These are phyloP conservation scores for Notospermus geniculatus DNA, from an alignment of 1,140 invertebrate genomes.

Conservation along the genomic window DNA sequence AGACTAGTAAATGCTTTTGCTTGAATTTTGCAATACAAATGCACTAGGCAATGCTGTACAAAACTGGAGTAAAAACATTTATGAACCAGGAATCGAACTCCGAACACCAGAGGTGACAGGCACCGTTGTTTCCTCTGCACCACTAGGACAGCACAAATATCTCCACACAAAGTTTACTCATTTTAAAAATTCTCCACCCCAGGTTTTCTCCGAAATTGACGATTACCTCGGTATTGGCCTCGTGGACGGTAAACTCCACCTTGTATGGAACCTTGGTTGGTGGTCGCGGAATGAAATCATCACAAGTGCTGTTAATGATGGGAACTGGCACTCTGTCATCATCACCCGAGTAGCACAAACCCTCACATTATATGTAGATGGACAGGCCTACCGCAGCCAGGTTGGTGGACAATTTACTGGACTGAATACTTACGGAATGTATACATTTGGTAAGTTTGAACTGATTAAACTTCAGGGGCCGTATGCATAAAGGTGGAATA, in stretches of 20 bases:
- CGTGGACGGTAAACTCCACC: conserved; percentile 27
- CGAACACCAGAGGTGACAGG: too few species aligned
- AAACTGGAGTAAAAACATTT: too few species aligned
- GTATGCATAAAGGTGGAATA: too few species aligned
- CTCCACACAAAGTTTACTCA: too few species aligned
- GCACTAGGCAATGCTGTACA: too few species aligned
- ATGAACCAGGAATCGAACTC: too few species aligned
- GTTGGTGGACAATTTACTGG: background rate
- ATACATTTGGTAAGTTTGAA: conserved; percentile 3
- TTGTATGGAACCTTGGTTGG: conserved; percentile 37
- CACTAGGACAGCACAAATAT: too few species aligned
- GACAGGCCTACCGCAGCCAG: background rate
- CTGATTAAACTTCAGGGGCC: too few species aligned
- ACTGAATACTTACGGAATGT: background rate
- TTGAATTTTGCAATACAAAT: too few species aligned
- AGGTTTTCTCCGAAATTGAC: conserved; percentile 20
- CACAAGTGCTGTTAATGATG: conserved; percentile 18
- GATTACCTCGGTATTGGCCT: conserved; percentile 36
- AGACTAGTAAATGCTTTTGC: too few species aligned
- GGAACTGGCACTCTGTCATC: conserved; percentile 25
- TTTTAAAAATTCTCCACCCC: background rate
- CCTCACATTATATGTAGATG: background rate
- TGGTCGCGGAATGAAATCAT: conserved; percentile 31
- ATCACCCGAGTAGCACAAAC: background rate
- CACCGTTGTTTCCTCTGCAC: too few species aligned